Percentiles rank a stretch among this genome's conserved stretches.
These are phyloP conservation scores for Anolis sagrei DNA, from an alignment of 2,113 vertebrate species.

Conservation along the genomic window DNA sequence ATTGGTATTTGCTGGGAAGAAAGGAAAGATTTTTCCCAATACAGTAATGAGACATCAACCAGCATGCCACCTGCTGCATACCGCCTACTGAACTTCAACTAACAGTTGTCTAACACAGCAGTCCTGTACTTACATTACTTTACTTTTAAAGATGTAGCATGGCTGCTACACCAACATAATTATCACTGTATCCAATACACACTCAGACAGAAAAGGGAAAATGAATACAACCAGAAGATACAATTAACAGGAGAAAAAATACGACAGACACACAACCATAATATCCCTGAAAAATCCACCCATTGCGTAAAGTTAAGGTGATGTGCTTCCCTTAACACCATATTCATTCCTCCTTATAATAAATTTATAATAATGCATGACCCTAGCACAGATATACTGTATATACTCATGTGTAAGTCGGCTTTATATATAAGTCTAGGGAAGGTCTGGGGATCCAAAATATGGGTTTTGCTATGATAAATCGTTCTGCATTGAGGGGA, in stretches of 20 bases:
- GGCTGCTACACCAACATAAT: background rate
- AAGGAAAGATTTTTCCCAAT: background rate
- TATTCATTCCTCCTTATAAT: too few relatives aligned
- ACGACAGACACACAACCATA: background rate
- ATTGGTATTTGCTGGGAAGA: fast-evolving
- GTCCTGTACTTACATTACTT: background rate
- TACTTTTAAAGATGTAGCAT: too few relatives aligned
- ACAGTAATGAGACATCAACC: constrained; percentile 52
- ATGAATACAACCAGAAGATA: background rate
- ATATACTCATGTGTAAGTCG: too few relatives aligned
- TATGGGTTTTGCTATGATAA: too few relatives aligned
- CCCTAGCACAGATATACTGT: background rate
- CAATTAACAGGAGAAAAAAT: background rate
- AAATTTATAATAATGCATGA: background rate
- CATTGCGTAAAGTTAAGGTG: background rate
- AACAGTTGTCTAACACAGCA: constrained; percentile 20
- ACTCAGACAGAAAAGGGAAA: background rate
- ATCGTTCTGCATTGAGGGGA: too few relatives aligned
- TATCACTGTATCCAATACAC: background rate
- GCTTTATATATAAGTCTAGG: too few relatives aligned
- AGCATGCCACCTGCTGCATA: too few relatives aligned
- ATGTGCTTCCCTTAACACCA: background rate
- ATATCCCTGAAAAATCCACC: background rate
- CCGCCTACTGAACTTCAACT: constrained; percentile 44
- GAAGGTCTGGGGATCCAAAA: too few relatives aligned